Percentiles rank a stretch among this genome's conserved stretches.
Conservation (phyloP, 2,888 invertebrate genomes). For the Oscheius sp. region DNA sequence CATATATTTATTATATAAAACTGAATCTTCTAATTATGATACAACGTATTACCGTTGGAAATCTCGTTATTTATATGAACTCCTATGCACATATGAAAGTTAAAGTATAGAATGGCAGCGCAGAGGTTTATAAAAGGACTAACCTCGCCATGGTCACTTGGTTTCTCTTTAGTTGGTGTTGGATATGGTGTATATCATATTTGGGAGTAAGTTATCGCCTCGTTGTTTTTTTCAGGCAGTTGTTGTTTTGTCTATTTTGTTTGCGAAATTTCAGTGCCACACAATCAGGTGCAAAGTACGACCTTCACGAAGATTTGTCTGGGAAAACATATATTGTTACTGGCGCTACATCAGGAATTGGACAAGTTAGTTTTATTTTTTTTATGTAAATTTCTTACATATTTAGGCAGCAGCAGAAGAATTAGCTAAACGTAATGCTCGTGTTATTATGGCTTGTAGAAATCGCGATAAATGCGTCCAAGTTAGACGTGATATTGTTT, state of each 20-base stretch:
- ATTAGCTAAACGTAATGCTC: conserved; percentile 69
- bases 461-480: conserved; percentile 71
- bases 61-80: background rate
- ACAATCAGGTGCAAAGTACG: conserved; percentile 67
- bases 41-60: too few relatives aligned
- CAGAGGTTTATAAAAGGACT: conserved; percentile 60
- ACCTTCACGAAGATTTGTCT: conserved; percentile 63
- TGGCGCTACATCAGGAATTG: conserved; percentile 70
- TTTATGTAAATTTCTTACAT: background rate
- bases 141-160: conserved; percentile 66
- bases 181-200: conserved; percentile 68
- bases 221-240: background rate
- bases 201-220: conserved; percentile 61
- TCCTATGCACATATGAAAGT: background rate
- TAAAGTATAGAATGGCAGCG: conserved; percentile 49
- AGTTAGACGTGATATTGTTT: conserved; percentile 70
- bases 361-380: conserved; percentile 49
- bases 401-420: conserved; percentile 61
- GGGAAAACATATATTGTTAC: conserved; percentile 72
- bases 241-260: too few relatives aligned
- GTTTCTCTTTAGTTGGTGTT: conserved; percentile 65
- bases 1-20: background rate
- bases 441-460: conserved; percentile 72
- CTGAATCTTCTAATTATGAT: too few relatives aligned
- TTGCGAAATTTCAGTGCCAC: conserved; percentile 53